Evolutionary conservation across 2,113 vertebrate genomes (phyloP).

Genomic region (Gobius niger): DNA sequence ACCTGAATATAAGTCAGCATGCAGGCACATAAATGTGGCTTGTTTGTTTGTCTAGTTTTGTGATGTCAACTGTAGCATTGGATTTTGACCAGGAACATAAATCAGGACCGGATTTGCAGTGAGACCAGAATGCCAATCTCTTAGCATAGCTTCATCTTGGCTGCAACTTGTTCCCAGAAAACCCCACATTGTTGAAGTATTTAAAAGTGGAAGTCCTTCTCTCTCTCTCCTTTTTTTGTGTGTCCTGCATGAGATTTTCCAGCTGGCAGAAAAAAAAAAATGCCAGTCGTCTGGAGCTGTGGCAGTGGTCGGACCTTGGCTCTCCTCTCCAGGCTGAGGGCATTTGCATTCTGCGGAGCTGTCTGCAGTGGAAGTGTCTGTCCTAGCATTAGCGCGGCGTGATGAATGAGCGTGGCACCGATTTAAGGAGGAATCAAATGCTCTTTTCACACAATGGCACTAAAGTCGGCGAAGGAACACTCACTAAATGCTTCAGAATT

Average conservation of each 20-base stretch:
- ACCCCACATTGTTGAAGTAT: slow-evolving; percentile 11
- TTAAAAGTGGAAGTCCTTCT: slow-evolving; percentile 46
- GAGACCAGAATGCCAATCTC: slow-evolving; percentile 5
- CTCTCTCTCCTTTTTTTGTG: slow-evolving; percentile 44
- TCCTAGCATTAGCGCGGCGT: slow-evolving; percentile 32
- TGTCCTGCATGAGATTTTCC: slow-evolving; percentile 65
- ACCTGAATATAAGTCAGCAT: too few relatives aligned
- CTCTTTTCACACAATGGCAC: slow-evolving; percentile 6
- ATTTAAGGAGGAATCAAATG: slow-evolving; percentile 2
- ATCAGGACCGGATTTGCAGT: too few relatives aligned
- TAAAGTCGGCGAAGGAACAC: background rate
- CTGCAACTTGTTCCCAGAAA: slow-evolving; percentile 10
- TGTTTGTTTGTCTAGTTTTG: too few relatives aligned
- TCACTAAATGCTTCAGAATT: background rate
- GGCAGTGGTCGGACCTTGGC: slow-evolving; percentile 45
- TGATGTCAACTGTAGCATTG: too few relatives aligned
- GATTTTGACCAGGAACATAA: too few relatives aligned
- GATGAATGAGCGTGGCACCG: slow-evolving; percentile 27
- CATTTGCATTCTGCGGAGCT: slow-evolving; percentile 48
- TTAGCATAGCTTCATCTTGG: slow-evolving; percentile 9
- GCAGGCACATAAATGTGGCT: too few relatives aligned
- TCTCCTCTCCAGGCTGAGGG: slow-evolving; percentile 46
- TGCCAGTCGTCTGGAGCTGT: slow-evolving; percentile 47
- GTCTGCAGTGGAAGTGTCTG: slow-evolving; percentile 34
- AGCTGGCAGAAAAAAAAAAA: slow-evolving; percentile 22